A percentile compares a stretch with the other conserved stretches of the same genome.
Conservation (phyloP, 2,113 vertebrate genomes). For the Mormyrus iriodes region DNA sequence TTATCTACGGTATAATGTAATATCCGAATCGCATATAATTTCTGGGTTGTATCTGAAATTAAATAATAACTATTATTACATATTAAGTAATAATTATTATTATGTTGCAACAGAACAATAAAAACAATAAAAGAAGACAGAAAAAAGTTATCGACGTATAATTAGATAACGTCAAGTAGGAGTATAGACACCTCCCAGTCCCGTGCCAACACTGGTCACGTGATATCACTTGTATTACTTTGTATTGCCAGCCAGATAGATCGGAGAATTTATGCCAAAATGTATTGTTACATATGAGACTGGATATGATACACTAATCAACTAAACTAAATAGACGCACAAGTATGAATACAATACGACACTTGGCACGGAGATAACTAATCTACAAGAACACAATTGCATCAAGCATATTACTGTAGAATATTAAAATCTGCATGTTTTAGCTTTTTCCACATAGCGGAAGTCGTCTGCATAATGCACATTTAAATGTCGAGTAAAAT, state of each 20-base stretch:
- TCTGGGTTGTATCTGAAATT: neutral
- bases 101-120: neutral
- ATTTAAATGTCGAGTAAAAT: neutral
- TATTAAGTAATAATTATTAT: neutral
- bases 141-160: neutral
- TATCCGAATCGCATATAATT: neutral
- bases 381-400: neutral
- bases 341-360: neutral
- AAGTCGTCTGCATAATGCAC: neutral
- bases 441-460: neutral
- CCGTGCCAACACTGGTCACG: neutral
- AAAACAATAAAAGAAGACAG: neutral
- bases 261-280: neutral
- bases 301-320: neutral
- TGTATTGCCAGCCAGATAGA: neutral
- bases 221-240: neutral
- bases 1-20: neutral
- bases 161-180: neutral
- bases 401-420: neutral
- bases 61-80: neutral
- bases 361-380: neutral
- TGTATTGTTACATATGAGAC: neutral
- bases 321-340: neutral
- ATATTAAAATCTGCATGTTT: neutral
- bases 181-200: neutral